Base-by-base conservation (phyloP, 2,113 vertebrate species). In the Pseudorectes ferrugineus region DNA sequence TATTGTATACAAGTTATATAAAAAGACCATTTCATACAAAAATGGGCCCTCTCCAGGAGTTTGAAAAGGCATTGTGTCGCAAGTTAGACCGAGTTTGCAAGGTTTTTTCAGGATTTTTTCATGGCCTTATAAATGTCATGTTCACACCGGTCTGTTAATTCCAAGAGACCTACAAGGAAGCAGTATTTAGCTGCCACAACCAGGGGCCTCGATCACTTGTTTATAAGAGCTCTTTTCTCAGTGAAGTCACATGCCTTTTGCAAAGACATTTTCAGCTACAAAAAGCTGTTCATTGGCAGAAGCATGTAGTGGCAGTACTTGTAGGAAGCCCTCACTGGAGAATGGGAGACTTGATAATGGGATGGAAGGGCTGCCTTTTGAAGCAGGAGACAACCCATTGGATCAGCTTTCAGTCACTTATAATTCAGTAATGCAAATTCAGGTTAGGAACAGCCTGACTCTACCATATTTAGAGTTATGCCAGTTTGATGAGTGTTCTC, bases 191-290 rank as follows among this genome's bases (percentile, higher is more conserved):
- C 45, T 68, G 36, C 72, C 23, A 9, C 58, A 43, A 10, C 42
- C 8, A 3, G 1, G 0, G 17, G 71, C 21, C 16, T 89, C 0
- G 0, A 14, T n/a, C 21, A 3, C 40, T 58, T 12, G 2, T 42
- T 71, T 80, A 42, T 45, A 62, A 63, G 33, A 73, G 29, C 25
- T 77, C 36, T 63, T 48, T 76, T 57, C 42, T 68, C 15, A 3
- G 31, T 0, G 0, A 52, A 62, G 29, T 36, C 42, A 6, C 6
- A 4, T 10, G 12, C 40, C 71, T 57, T 71, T 58, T 40, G 40
- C 42, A 43, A 42, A 61, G 31, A 18, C 23, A 38, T 40, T 29
- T 78, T 43, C 48, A 63, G 54, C 65, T 67, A 21, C 58, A 46
- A 31, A 46, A 75, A 52, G 68, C 33, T 25, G 35, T n/a, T 86